These are phyloP conservation scores for Catharus minimus DNA, from an alignment of 2,113 vertebrate genomes.

Conservation along the genomic window DNA sequence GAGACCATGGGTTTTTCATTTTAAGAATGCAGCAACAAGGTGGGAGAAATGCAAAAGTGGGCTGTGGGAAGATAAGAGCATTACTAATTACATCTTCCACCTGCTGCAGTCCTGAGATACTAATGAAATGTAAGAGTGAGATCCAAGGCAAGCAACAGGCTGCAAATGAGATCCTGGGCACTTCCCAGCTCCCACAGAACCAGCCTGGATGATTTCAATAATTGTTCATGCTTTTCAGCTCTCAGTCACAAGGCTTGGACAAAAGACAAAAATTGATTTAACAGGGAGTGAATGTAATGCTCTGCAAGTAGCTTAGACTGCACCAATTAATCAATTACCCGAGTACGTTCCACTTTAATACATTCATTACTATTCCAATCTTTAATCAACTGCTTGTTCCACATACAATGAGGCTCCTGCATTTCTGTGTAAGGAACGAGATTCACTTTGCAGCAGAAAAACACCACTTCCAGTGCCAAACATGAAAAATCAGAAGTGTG, in stretches of 20 bases:
- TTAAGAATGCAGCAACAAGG: background rate
- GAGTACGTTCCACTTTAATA: conserved; percentile 45
- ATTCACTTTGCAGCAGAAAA: background rate
- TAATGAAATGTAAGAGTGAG: background rate
- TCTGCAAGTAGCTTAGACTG: conserved; percentile 39
- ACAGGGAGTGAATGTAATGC: conserved; percentile 8
- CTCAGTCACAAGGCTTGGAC: conserved; percentile 11
- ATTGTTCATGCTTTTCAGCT: background rate
- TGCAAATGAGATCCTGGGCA: background rate
- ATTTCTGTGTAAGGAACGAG: background rate
- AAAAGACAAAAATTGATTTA: conserved; percentile 50
- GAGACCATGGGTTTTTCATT: conserved; percentile 16
- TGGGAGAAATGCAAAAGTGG: background rate
- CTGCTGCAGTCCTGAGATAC: background rate
- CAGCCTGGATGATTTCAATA: background rate
- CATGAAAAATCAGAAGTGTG: background rate
- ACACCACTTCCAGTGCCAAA: background rate
- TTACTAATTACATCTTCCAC: background rate
- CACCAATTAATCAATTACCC: conserved; percentile 65
- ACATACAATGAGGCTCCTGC: background rate
- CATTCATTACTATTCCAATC: conserved; percentile 45
- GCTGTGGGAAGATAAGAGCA: background rate
- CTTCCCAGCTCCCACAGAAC: background rate
- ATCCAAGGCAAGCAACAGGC: background rate
- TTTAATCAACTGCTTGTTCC: conserved; percentile 46